Conservation (phyloP, 2,888 invertebrate species). For the Drosophila meridionalis region DNA sequence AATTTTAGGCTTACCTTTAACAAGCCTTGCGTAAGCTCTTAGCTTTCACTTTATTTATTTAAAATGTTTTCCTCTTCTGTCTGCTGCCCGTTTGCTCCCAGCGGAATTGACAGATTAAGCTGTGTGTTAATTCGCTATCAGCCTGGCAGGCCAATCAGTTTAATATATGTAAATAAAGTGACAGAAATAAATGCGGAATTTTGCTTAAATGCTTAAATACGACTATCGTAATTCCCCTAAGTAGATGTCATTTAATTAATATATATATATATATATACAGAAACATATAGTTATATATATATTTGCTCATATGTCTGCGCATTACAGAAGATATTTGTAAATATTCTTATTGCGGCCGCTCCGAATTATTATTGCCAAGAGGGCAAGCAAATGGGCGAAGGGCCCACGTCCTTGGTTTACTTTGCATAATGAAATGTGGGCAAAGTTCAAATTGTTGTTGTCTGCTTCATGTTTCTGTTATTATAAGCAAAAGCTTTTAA, state of each 20-base stretch:
- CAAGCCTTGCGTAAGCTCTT: not conserved
- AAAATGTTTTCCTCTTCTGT: not conserved
- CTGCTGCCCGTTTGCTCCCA: not conserved
- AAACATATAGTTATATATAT: not conserved
- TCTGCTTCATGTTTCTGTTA: conserved; percentile 15
- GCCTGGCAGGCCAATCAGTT: not conserved
- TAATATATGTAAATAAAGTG: conserved; percentile 2
- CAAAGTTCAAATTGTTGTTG: conserved; percentile 20
- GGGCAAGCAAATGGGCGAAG: not conserved
- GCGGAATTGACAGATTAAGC: conserved; percentile 3
- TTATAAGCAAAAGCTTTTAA: conserved; percentile 14
- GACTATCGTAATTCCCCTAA: not conserved
- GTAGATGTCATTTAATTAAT: not conserved
- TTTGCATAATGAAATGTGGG: conserved; percentile 72
- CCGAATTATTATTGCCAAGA: not conserved
- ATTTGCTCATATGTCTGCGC: not conserved
- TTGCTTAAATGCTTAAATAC: not conserved
- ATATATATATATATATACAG: not conserved
- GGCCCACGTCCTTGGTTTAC: conserved; percentile 32
- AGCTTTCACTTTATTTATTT: not conserved
- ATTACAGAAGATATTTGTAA: conserved; percentile 6
- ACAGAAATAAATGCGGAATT: not conserved
- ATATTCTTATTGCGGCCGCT: not conserved
- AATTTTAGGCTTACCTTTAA: not conserved
- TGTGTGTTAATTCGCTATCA: not conserved